Evolutionary conservation across 1,140 invertebrate species (phyloP), one percentile per base, ranked within the genome.

Genomic region (Scaptomyza pallida): DNA sequence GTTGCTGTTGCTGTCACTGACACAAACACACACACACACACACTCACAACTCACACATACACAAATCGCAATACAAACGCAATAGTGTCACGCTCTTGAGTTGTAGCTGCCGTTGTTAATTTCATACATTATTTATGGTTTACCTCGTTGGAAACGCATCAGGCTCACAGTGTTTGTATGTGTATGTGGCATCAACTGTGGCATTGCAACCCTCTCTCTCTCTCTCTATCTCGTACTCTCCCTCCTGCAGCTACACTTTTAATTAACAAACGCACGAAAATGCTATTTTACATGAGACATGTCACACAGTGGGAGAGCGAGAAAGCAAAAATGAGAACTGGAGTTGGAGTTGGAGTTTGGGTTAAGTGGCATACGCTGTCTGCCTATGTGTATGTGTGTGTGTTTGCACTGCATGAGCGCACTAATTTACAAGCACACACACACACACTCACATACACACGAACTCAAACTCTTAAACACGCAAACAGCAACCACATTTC

Each of bases 61-160:
- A 4, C 54, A 43, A 21, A 43, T 17, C 33, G 33, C 26, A 52
- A 52, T 17, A 61, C 56, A 41, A 23, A 19, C 2, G 16, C 13
- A 30, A n/a, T 19, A 59, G 44, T 71, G 62, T 70, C 67, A 64
- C 51, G 33, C 59, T 47, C 57, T 68, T 68, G 57, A 62, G 57
- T 55, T 61, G 13, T 19, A 15, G 43, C 35, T 6, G 15, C 8
- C 44, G 78, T 74, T 88, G 82, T 88, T 88, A 88, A 88, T 88
- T 88, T 88, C 82, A 88, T 88, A 88, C 82, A 88, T 88, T 88
- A 88, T 88, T 88, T 88, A 88, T 78, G 82, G 82, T 62, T 88
- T 88, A 88, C 82, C 82, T 82, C 78, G 80, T 82, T 75, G 80
- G 88, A 86, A 86, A 86, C 81, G 81, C 81, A 85, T 85, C 74